Evolutionary conservation across 2,888 invertebrate species (phyloP), one percentile per base, ranked within the genome.

Genomic region (Cephus sareptanus): DNA sequence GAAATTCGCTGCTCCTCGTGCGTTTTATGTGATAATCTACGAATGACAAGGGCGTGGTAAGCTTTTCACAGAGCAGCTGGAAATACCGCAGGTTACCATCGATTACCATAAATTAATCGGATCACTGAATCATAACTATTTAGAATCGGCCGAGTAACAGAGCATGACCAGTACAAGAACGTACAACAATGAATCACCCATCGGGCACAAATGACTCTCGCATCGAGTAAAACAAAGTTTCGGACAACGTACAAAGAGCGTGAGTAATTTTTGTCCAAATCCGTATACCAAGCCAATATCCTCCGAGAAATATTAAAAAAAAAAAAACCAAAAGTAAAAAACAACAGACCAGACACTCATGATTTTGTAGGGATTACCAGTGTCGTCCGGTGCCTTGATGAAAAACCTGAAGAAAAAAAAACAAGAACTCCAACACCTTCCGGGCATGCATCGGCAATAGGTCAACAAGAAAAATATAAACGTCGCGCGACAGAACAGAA

Each of bases 401-500:
- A 56, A 9, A 56, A 56, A 56, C 40, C 23, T 56, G 23, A 40
- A 56, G 23, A 23, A 56, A 56, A 37, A 40, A 40, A 56, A 23
- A 30, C 30, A 30, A 40, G 3, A 31, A 40, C 1, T 15, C 40
- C 23, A 56, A 56, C 23, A 23, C 23, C 23, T 6, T 56, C 40
- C 23, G 40, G 40, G 40, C 40, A 40, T 23, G 40, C 40, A 40
- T 40, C 40, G 40, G 23, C 23, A 56, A 1, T 9, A 56, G 23
- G 40, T 56, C 40, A 23, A 40, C 6, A 56, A 56, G 23, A 56
- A 56, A 56, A 56, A 56, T 75, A 71, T 30, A 68, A 75, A 71
- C 40, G 76, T 40, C 73, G 30, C 75, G 77, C 56, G 75, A 77
- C 40, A 75, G 15, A 75, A 30, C 11, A 33, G 40, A 73, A 77